A percentile compares a stretch with the other conserved stretches of the same genome.
phyloP scores from a whole-genome alignment of 2,888 invertebrate species.

The Agrenia bidenticulata region DNA sequence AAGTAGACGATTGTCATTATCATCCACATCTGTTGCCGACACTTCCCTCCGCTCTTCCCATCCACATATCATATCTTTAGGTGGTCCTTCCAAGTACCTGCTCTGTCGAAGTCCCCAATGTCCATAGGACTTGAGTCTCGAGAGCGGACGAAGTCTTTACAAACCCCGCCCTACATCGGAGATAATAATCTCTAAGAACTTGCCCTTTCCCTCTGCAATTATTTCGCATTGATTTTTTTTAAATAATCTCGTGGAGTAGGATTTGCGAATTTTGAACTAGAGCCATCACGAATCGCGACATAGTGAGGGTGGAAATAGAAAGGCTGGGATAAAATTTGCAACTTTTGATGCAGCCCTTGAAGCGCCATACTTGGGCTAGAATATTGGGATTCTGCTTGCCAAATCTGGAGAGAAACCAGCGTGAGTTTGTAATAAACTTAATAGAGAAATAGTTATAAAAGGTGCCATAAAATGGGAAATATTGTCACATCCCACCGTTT shows the following conservation, averaged over 20 bases:
- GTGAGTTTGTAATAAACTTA: not conserved
- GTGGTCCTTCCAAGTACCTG: not conserved
- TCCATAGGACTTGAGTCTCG: too few relatives aligned
- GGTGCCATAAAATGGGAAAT: conserved; percentile 13
- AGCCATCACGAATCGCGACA: too few relatives aligned
- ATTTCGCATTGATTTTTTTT: not conserved
- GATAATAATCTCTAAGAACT: too few relatives aligned
- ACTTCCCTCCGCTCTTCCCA: conserved; percentile 20
- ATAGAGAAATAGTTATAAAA: not conserved
- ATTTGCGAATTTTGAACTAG: too few relatives aligned
- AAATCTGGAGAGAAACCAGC: not conserved
- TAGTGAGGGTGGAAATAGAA: not conserved
- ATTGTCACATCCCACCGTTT: not conserved
- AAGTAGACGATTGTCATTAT: conserved; percentile 29
- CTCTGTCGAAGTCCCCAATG: not conserved
- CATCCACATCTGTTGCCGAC: conserved; percentile 31
- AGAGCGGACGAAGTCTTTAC: too few relatives aligned
- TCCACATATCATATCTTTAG: not conserved
- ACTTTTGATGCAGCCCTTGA: not conserved
- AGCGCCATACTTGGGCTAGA: not conserved
- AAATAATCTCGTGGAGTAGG: not conserved
- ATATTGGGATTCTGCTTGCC: not conserved
- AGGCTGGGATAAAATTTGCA: not conserved
- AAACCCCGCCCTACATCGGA: too few relatives aligned
- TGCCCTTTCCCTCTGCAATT: too few relatives aligned